Evolutionary conservation across 2,113 vertebrate genomes (phyloP).

Genomic region (Pluvianellus socialis): DNA sequence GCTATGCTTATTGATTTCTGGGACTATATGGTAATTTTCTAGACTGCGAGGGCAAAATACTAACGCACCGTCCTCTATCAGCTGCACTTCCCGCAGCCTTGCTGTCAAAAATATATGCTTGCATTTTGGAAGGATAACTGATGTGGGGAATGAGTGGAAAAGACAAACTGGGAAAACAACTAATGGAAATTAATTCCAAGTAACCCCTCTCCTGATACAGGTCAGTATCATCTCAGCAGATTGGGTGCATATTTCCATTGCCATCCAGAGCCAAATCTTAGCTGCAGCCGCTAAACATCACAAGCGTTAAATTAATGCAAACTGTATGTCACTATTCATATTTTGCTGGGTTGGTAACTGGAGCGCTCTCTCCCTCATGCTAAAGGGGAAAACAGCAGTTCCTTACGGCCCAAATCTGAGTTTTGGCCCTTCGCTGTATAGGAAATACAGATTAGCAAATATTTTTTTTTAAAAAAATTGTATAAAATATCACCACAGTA

Average conservation of each 20-base stretch:
- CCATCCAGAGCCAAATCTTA: not conserved
- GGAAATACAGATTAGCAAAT: not conserved
- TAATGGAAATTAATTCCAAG: not conserved
- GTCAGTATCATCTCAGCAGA: not conserved
- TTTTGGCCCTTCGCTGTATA: not conserved
- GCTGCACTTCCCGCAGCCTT: not conserved
- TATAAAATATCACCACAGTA: not conserved
- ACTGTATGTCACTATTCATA: not conserved
- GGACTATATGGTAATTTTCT: not conserved
- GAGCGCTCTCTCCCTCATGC: not conserved
- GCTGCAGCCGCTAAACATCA: not conserved
- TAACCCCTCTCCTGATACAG: not conserved
- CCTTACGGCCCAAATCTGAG: not conserved
- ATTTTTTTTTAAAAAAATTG: not conserved
- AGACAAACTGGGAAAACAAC: not conserved
- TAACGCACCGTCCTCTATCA: not conserved
- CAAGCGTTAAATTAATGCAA: not conserved
- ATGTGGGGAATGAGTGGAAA: not conserved
- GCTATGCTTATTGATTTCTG: not conserved
- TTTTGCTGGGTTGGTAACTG: not conserved
- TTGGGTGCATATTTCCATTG: not conserved
- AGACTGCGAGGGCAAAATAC: not conserved
- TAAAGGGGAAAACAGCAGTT: not conserved
- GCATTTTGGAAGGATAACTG: not conserved
- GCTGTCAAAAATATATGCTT: not conserved